A percentile compares a stretch with the other conserved stretches of the same genome.
Evolutionary conservation across 2,888 invertebrate species (phyloP).

Genomic region (Tipula unca): DNA sequence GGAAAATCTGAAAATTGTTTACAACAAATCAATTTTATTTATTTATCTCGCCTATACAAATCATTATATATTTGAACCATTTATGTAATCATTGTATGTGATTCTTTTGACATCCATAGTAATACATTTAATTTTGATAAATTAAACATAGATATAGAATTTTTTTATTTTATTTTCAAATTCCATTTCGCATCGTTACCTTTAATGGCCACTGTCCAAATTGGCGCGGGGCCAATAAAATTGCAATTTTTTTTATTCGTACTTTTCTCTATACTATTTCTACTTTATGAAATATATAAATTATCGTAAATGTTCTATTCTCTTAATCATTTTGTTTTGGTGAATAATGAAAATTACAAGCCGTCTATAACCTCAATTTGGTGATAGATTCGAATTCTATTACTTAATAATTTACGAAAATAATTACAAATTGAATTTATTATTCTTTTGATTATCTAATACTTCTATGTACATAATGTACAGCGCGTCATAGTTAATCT

Average conservation of each 20-base stretch:
- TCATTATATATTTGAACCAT: neutral
- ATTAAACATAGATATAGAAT: neutral
- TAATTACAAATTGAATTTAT: neutral
- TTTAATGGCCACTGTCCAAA: constrained; percentile 19
- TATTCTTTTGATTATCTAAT: neutral
- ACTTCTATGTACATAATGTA: neutral
- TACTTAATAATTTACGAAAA: neutral
- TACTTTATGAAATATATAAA: neutral
- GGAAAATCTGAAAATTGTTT: neutral
- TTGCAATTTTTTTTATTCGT: neutral
- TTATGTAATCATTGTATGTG: neutral
- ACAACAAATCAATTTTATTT: neutral
- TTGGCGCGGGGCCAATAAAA: neutral
- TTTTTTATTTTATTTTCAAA: neutral
- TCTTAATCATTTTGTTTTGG: neutral
- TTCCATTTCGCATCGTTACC: constrained; percentile 19
- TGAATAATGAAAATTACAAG: neutral
- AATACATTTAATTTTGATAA: neutral
- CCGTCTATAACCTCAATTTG: neutral
- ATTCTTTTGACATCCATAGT: neutral
- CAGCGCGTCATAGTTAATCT: neutral
- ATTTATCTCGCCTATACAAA: neutral
- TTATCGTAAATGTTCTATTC: neutral
- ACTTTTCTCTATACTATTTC: neutral
- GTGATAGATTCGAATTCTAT: neutral